Evolutionary conservation across 2,888 invertebrate species (phyloP).

Genomic region (Actias luna): DNA sequence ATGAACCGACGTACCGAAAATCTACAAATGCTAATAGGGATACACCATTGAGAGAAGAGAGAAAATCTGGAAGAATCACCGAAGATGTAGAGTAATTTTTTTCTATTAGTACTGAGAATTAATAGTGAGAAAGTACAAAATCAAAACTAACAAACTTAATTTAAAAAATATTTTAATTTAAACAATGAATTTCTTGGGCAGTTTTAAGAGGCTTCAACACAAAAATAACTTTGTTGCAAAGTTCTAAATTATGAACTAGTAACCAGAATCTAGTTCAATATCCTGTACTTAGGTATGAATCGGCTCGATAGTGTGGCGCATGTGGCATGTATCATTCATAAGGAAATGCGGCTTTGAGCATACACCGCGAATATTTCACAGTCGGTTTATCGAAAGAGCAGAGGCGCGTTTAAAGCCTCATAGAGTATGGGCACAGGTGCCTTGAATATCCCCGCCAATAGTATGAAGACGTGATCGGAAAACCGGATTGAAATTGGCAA

Average conservation of each 20-base stretch:
- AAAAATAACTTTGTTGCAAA: constrained; percentile 35
- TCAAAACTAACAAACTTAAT: too few species aligned
- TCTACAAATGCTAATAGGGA: too few species aligned
- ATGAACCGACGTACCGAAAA: too few species aligned
- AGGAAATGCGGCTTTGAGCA: constrained; percentile 66
- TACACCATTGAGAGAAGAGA: too few species aligned
- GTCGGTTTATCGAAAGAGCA: constrained; percentile 75
- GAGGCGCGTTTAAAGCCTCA: constrained; percentile 76
- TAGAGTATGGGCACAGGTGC: constrained; percentile 78
- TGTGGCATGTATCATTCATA: constrained; percentile 77
- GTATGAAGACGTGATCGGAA: constrained; percentile 78
- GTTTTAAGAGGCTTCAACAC: constrained; percentile 30
- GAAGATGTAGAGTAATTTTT: too few species aligned
- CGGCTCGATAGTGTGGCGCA: constrained; percentile 41
- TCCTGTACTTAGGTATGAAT: constrained; percentile 35
- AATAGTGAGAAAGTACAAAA: too few species aligned
- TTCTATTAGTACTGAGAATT: too few species aligned
- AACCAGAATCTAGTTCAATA: constrained; percentile 45
- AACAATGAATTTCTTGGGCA: not conserved
- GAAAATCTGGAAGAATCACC: too few species aligned
- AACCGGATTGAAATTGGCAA: constrained; percentile 72
- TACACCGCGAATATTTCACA: constrained; percentile 76
- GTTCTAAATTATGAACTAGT: constrained; percentile 54
- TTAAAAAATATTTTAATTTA: too few species aligned
- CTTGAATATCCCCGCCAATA: constrained; percentile 78